Evolutionary conservation across 1,140 invertebrate genomes (phyloP).

Genomic region (Lasioglossum baleicum): DNA sequence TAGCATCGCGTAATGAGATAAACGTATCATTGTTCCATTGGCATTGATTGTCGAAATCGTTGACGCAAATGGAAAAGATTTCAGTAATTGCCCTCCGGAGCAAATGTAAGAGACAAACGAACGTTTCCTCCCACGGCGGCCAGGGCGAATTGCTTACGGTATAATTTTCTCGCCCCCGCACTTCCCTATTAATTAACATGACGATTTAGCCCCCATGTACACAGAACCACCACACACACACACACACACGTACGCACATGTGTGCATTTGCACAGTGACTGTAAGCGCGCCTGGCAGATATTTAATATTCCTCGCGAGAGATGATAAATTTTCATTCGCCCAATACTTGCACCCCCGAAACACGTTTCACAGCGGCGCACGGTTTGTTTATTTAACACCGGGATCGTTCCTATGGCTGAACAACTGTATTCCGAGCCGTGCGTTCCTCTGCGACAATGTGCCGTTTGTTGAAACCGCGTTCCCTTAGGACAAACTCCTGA

Average conservation of each 20-base stretch:
- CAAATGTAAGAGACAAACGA: slow-evolving; percentile 42
- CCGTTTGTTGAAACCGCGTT: too few relatives aligned
- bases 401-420: not conserved
- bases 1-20: slow-evolving; percentile 40
- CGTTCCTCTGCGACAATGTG: not conserved
- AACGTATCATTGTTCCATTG: slow-evolving; percentile 47
- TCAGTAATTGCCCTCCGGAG: slow-evolving; percentile 29
- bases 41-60: slow-evolving; percentile 46
- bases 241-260: not conserved
- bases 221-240: not conserved
- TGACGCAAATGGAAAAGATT: slow-evolving; percentile 41
- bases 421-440: not conserved
- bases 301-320: slow-evolving; percentile 3
- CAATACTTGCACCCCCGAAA: not conserved
- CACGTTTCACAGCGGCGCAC: not conserved
- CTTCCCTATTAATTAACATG: slow-evolving; percentile 68
- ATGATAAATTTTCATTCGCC: slow-evolving; percentile 10
- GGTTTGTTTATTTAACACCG: not conserved
- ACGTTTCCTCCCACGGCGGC: slow-evolving; percentile 34
- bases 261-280: not conserved
- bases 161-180: slow-evolving; percentile 62
- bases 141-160: slow-evolving; percentile 39
- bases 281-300: not conserved
- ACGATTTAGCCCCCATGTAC: slow-evolving; percentile 17
- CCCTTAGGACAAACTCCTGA: too few relatives aligned